Base-by-base conservation (phyloP, 1,140 invertebrate species). In the Palaemon carinicauda region DNA sequence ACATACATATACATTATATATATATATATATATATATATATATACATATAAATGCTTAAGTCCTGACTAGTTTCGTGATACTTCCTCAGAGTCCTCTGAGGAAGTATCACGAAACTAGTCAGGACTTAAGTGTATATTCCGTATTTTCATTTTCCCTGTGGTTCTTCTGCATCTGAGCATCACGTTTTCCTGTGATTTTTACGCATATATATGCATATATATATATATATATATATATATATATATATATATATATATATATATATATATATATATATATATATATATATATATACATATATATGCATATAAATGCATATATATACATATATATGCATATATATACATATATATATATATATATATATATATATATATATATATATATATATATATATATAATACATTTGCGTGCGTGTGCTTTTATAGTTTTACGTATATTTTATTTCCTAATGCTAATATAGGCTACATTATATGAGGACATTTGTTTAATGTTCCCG, bases 221-320 rank as follows among this genome's bases (percentile, higher is more conserved):
- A 65, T 21, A 65, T 29, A 65, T 29, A 65, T 29, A 24, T 21
- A 65, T 21, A 21, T 29, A 65, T 21, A 65, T 14, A 65, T 21
- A 21, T 78, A 78, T 29, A 80, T 29, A 60, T 79, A 60, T 60
- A 56, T 80, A 56, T n/a, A 60, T 60, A 60, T 60, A 56, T 60
- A 80, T 31, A 56, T 14, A 60, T 33, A 80, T 60, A 80, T 31
- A 33, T 60, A 60, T 14, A 79, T 56, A 79, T 19, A 56, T 31
- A 56, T 56, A 79, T 56, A 79, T 31, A 31, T 41, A 56, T 56
- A 79, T 31, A 79, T 1, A 60, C 2, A 60, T 31, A 80, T 53
- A 60, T 50, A 29, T n/a, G n/a, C 14, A 41, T 21, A 33, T 56
- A 29, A 0, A 29, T 79, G n/a, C 54, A 29, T 79, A 29, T 54